Base-by-base conservation (phyloP, 1,140 invertebrate genomes). In the Delia radicum region DNA sequence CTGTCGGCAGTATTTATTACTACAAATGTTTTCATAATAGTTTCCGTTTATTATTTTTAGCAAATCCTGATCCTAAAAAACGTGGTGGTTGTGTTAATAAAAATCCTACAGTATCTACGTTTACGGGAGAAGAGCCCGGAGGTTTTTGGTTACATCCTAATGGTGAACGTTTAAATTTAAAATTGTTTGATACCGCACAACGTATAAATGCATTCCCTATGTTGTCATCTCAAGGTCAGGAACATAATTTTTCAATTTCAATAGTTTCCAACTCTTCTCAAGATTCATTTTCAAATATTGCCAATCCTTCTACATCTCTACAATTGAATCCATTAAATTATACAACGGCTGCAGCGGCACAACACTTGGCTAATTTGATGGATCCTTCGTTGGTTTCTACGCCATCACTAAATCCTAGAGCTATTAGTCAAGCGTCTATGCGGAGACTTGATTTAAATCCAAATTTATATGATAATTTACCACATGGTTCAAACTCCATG, bases 101-200 rank as follows among this genome's bases (percentile, higher is more conserved):
- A 3, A 76, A 76, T 74, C 71, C 72, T 6, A 73, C 63, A 15
- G 48, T 76, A 63, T 76, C 75, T n/a, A 8, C 26, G 7, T 76
- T 46, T 8, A 76, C 75, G 3, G 75, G 75, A n/a, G 75, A 74
- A 42, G 75, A 76, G 48, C 12, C 13, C 0, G 74, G 74, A 1
- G 74, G 74, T 10, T 69, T 46, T 29, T 75, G 74, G 74, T 26
- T 46, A 10, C 26, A 75, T 12, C 6, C 27, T 13, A 75, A 29
- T 27, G 62, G 62, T 4, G 26, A 65, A 21, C 18, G n/a, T 21
- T 55, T 55, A 55, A 21, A 55, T 55, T 55, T 55, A 55, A 55
- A n/a, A n/a, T n/a, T n/a, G n/a, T n/a, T n/a, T n/a, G n/a, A n/a
- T n/a, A n/a, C n/a, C n/a, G n/a, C n/a, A n/a, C n/a, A n/a, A n/a